Base-by-base conservation (phyloP, 2,888 invertebrate genomes). In the Stratiomys singularior region DNA sequence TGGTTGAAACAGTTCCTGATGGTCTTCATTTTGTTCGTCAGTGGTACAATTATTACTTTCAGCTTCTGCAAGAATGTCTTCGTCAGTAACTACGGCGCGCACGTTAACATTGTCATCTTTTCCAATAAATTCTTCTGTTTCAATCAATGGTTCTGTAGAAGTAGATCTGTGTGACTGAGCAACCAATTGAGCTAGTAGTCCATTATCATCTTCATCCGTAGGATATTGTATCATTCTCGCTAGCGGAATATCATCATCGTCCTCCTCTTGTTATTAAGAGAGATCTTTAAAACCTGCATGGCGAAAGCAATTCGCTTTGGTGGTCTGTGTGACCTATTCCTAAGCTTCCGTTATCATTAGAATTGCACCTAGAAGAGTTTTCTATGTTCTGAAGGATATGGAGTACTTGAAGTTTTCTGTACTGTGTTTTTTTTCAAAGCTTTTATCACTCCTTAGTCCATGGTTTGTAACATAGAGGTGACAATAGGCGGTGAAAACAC, bases 51-150 rank as follows among this genome's bases (percentile, higher is more conserved):
- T n/a, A n/a, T n/a, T n/a, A n/a, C n/a, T n/a, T n/a, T n/a, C n/a
- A n/a, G n/a, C n/a, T n/a, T n/a, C n/a, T n/a, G n/a, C n/a, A n/a
- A n/a, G n/a, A n/a, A n/a, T n/a, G n/a, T n/a, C 67, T 67, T 67
- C 67, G 23, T 23, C 67, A 67, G 7, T 66, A 30, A 11, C 9
- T 23, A 15, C 9, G 64, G 64, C 67, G 9, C 25, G 44, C 25
- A n/a, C n/a, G n/a, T n/a, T n/a, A n/a, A n/a, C 67, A 67, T 67
- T 67, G 44, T 67, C 67, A 46, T 67, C 67, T 46, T 44, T 67
- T 67, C 11, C 46, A 5, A 67, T 46, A n/a, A 67, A 67, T n/a
- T 67, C 67, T 46, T 67, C 37, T 30, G 30, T 66, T 66, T 66
- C 66, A 30, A 30, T 15, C 66, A 11, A 15, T 67, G 67, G 67